Conservation (phyloP, 92 coral and sea anemone genomes). For the Hydrozoanthus gracilis region DNA sequence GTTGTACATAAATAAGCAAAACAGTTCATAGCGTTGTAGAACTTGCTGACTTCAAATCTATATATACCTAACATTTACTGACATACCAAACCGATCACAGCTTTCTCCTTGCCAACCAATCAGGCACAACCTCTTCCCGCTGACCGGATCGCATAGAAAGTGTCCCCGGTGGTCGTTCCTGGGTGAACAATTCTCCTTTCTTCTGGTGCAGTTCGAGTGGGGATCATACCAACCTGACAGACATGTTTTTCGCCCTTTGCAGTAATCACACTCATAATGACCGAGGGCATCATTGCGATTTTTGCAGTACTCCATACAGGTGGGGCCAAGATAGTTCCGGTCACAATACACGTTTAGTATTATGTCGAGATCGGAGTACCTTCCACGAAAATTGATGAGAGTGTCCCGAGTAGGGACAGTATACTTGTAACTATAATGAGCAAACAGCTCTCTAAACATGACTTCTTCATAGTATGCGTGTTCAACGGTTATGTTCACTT, state of each 20-base stretch:
- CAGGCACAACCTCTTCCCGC: constrained; percentile 31
- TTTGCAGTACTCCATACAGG: constrained; percentile 11
- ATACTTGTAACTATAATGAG: background rate
- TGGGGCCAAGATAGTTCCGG: constrained; percentile 24
- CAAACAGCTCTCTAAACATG: background rate
- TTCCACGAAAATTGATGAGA: constrained; percentile 6
- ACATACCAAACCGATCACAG: constrained; percentile 25
- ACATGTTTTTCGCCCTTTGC: constrained; percentile 24
- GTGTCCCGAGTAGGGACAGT: background rate
- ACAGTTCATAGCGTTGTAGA: too few relatives aligned
- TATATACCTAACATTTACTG: too few relatives aligned
- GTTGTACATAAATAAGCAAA: too few relatives aligned
- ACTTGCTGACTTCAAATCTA: too few relatives aligned
- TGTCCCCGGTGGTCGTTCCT: constrained; percentile 36
- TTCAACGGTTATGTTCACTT: constrained; percentile 11
- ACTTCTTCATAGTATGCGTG: background rate
- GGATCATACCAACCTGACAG: constrained; percentile 40
- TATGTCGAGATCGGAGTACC: background rate
- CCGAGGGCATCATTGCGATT: constrained; percentile 16
- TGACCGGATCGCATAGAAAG: constrained; percentile 28
- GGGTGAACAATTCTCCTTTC: constrained; percentile 23
- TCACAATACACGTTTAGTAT: constrained; percentile 35
- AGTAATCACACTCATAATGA: constrained; percentile 39
- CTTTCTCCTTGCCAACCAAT: constrained; percentile 26
- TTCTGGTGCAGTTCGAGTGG: constrained; percentile 9